Percentiles rank a stretch among this genome's conserved stretches.
phyloP scores from a whole-genome alignment of 1,140 invertebrate species.

The Ooceraea biroi region DNA sequence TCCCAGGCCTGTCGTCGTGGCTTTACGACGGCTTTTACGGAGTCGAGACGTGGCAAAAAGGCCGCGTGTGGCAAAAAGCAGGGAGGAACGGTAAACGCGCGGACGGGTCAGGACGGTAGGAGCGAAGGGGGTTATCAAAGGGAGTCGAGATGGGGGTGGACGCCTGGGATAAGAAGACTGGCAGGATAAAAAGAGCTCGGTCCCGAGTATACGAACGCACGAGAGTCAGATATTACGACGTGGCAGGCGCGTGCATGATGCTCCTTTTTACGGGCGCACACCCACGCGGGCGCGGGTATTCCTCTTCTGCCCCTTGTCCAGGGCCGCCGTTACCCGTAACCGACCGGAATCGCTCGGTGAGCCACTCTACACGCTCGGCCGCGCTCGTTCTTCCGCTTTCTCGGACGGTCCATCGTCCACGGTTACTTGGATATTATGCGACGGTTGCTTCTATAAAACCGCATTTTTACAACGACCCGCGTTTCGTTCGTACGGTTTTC shows the following conservation, averaged over 20 bases:
- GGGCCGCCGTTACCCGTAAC: neutral
- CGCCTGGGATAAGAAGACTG: conserved; percentile 36
- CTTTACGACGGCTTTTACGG: conserved; percentile 71
- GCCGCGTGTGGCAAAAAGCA: conserved; percentile 5
- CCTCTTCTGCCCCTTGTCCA: neutral
- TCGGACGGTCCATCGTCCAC: conserved; percentile 68
- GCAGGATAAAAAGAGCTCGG: conserved; percentile 64
- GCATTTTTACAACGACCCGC: conserved; percentile 79
- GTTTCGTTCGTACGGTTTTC: conserved; percentile 78
- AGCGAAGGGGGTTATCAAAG: neutral
- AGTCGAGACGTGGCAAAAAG: conserved; percentile 61
- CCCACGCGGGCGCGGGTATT: conserved; percentile 66
- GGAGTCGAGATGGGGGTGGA: conserved; percentile 19
- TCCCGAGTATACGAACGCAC: conserved; percentile 60
- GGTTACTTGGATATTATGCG: conserved; percentile 76
- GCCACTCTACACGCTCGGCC: conserved; percentile 9
- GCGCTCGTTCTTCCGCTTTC: conserved; percentile 29
- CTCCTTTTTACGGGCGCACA: conserved; percentile 78
- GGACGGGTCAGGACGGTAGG: conserved; percentile 6
- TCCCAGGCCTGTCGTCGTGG: conserved; percentile 68
- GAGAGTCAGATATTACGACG: conserved; percentile 76
- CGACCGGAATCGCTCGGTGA: neutral
- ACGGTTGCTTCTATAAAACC: conserved; percentile 79
- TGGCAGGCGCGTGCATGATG: conserved; percentile 75
- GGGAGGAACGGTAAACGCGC: neutral